Percentiles rank a stretch among this genome's conserved stretches.
These are phyloP conservation scores for Sminthopsis crassicaudata DNA, from an alignment of 2,113 vertebrate genomes.

Conservation along the genomic window DNA sequence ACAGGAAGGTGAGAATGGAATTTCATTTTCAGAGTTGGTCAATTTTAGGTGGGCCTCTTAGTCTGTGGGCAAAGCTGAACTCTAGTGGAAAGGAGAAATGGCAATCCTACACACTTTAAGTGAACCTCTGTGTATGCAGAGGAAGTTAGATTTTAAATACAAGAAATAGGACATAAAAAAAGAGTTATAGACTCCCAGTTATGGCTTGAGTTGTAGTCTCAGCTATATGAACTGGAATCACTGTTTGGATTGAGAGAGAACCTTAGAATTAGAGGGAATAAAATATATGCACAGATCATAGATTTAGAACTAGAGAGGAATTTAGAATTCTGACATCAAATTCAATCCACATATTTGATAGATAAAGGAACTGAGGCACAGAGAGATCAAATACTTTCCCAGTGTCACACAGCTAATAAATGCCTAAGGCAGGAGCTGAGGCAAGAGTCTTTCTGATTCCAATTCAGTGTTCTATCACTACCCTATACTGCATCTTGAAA, in stretches of 20 bases:
- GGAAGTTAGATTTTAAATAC: background rate
- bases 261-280: background rate
- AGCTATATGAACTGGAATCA: background rate
- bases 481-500: background rate
- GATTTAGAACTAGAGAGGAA: background rate
- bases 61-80: background rate
- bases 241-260: background rate
- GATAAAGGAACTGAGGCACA: background rate
- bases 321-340: background rate
- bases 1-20: background rate
- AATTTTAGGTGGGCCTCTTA: background rate
- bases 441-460: background rate
- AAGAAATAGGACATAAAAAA: background rate
- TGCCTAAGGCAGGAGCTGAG: background rate
- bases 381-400: background rate
- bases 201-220: background rate
- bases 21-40: background rate
- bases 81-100: background rate
- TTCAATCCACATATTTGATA: background rate
- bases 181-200: background rate
- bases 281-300: background rate
- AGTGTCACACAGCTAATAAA: background rate
- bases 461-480: background rate
- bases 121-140: background rate
- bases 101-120: background rate